Base-by-base conservation (phyloP, 2,888 invertebrate genomes). In the Herminia tarsipennalis region DNA sequence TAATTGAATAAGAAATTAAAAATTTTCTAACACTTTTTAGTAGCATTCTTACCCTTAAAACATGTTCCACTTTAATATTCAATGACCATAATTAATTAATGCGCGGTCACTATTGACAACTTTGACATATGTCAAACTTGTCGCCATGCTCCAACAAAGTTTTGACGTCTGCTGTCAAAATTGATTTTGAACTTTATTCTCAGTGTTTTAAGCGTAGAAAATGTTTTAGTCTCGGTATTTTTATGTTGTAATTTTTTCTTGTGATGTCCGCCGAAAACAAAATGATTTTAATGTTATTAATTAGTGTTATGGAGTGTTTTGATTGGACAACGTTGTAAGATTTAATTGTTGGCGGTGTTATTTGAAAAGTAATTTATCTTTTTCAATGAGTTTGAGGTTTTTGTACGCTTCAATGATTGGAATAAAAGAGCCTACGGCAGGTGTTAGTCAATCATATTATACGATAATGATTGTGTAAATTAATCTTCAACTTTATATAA, bases 91-190 rank as follows among this genome's bases (percentile, higher is more conserved):
- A 86, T 85, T 83, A 85, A 84, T 83, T 81, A 83, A 83, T 79
- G 74, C 74, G 70, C 73, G 70, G 64, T 71, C 67, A 67, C 64
- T 66, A 65, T 64, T 81, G 87, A 87, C 88, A 83, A 66, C 67
- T 64, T 65, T 81, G 87, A 88, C 88, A 83, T 59, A 76, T 86
- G 86, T 88, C 87, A 81, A 66, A 73, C 73, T 68, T 81, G 81
- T 82, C 81, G 73, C 70, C 66, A 60, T 22, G 32, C 45, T 36
- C 36, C 45, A 44, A 54, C 68, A 59, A 66, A 47, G 42, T 44
- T 50, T 34, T 53, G 54, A 57, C 51, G 47, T 22, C 22, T 1
- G 18, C 56, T 55, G 57, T 66, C 65, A 55, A 50, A 54, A 32
- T 21, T 13, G 12, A 56, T 56, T 57, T 49, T 64, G 32, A 46